Evolutionary conservation across 2,113 vertebrate genomes (phyloP), one percentile per base, ranked within the genome.

Genomic region (Potamarius usumacintae): DNA sequence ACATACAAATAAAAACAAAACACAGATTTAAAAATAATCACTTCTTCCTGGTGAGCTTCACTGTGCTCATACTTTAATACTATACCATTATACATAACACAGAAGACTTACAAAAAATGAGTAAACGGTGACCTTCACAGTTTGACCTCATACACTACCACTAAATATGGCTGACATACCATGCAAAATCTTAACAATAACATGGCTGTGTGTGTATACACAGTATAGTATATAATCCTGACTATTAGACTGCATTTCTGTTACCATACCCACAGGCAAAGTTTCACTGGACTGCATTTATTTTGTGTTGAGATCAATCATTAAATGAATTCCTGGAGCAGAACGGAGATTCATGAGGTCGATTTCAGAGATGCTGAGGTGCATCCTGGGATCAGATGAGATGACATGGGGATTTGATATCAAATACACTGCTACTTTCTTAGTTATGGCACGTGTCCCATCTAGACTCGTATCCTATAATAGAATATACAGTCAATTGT

Each of bases 331-430:
- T 58, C 71, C 80, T 83, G 58, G 25, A 85, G 85, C 77, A 84
- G 20, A 84, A 84, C 63, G 52, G 9, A 42, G 82, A 53, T 79
- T 86, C 84, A 77, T 17, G n/a, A 89, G 88, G 88, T 88, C 79
- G 53, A 86, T 89, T 90, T 62, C 52, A 63, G 55, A 85, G 78
- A 91, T 78, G 86, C 81, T 88, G 82, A 60, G 18, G 82, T 88
- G 89, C 86, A 89, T 89, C 83, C 74, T 84, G 85, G 72, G 80
- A 58, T 76, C 86, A 87, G 80, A 89, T 92, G 88, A 87, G 84
- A 88, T 85, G 87, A 76, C 74, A 77, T 83, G 58, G 82, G 77
- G 72, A 85, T 87, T 85, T 53, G 5, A 50, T 60, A 63, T 9
- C n/a, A 65, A 63, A 85, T 18, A 50, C 42, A 78, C 25, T 78